Evolutionary conservation across 2,113 vertebrate genomes (phyloP).

Genomic region (Ciconia maguari): DNA sequence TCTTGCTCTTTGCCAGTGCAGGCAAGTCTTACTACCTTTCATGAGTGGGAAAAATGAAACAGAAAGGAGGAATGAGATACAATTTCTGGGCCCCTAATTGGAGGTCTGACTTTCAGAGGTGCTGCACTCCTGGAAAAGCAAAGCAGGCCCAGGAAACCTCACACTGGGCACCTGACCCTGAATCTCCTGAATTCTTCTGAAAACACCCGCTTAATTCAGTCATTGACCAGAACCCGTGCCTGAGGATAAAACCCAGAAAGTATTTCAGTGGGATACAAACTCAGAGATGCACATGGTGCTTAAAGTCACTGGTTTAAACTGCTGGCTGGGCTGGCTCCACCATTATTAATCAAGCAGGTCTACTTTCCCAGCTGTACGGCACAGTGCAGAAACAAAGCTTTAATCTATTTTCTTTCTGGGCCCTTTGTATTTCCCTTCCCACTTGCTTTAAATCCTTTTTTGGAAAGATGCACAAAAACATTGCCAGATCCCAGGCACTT

Average conservation of each 20-base stretch:
- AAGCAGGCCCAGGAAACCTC: neutral
- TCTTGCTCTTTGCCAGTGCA: neutral
- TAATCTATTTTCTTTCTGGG: neutral
- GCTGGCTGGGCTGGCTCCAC: neutral
- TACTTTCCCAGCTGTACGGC: neutral
- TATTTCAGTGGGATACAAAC: neutral
- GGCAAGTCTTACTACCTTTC: neutral
- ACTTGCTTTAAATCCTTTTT: neutral
- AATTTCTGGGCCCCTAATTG: neutral
- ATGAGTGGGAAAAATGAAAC: neutral
- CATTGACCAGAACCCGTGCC: neutral
- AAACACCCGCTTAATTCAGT: neutral
- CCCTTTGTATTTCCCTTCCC: neutral
- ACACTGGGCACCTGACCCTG: neutral
- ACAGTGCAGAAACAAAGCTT: neutral
- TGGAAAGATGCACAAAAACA: neutral
- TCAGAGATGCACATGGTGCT: neutral
- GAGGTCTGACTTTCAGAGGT: neutral
- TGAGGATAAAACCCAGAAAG: neutral
- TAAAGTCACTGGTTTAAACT: neutral
- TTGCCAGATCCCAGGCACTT: neutral
- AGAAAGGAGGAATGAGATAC: neutral
- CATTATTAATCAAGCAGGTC: neutral
- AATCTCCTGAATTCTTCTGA: neutral
- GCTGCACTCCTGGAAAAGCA: neutral